A percentile compares a stretch with the other conserved stretches of the same genome.
Evolutionary conservation across 1,140 invertebrate species (phyloP).

Genomic region (Elymnias hypermnestra): DNA sequence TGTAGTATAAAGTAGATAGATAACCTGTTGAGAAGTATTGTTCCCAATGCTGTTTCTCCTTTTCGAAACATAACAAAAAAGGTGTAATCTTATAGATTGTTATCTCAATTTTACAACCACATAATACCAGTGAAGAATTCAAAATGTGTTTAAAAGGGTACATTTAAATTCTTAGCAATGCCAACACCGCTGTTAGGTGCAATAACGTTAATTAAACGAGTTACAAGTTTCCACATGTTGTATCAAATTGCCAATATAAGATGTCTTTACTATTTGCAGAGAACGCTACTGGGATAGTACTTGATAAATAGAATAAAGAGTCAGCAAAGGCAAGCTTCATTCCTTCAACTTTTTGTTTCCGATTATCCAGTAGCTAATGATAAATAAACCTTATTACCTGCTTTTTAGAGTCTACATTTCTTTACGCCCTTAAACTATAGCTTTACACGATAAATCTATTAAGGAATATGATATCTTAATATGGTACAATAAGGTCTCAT

Average conservation of each 20-base stretch:
- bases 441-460: constrained; percentile 20
- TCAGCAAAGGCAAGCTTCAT: constrained; percentile 46
- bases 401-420: constrained; percentile 16
- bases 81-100: too few relatives aligned
- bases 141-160: neutral
- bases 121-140: neutral
- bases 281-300: constrained; percentile 30
- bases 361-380: constrained; percentile 12
- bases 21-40: too few relatives aligned
- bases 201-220: constrained; percentile 20
- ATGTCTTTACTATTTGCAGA: constrained; percentile 28
- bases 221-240: constrained; percentile 12
- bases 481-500: constrained; percentile 20
- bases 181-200: constrained; percentile 12
- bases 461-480: constrained; percentile 29
- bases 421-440: constrained; percentile 5
- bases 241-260: constrained; percentile 32
- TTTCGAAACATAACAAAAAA: too few relatives aligned
- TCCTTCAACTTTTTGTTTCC: constrained; percentile 44
- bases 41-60: too few relatives aligned
- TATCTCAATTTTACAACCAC: neutral
- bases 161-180: constrained; percentile 11
- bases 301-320: constrained; percentile 47
- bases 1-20: too few relatives aligned
- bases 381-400: constrained; percentile 22